Percentiles rank a stretch among this genome's conserved stretches.
These are phyloP conservation scores for Sardinella longiceps DNA, from an alignment of 2,797 vertebrate genomes.

Conservation along the genomic window DNA sequence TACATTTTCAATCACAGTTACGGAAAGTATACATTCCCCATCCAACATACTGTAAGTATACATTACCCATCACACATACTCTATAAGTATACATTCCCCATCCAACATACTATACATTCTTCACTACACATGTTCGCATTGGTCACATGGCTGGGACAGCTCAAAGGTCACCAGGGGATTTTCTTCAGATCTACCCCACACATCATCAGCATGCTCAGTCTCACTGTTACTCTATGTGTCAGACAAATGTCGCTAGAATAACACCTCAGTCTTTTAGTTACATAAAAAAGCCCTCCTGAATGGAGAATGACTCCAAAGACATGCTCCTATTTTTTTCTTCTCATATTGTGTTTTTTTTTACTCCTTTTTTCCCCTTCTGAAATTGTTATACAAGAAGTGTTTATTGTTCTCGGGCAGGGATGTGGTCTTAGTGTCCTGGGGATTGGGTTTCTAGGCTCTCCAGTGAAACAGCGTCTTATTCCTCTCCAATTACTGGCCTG, in stretches of 20 bases:
- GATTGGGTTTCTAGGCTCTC: slow-evolving; percentile 41
- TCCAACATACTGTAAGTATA: background rate
- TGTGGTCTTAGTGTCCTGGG: slow-evolving; percentile 43
- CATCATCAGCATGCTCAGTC: background rate
- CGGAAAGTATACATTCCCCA: background rate
- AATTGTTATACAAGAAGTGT: slow-evolving; percentile 50
- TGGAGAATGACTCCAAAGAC: slow-evolving; percentile 48
- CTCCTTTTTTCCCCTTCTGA: background rate
- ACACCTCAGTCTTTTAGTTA: slow-evolving; percentile 13
- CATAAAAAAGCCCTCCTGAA: slow-evolving; percentile 40
- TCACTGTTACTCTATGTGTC: background rate
- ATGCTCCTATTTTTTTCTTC: background rate
- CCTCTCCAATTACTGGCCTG: slow-evolving; percentile 52
- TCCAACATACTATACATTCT: background rate
- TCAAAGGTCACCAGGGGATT: background rate
- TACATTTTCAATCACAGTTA: too few species aligned
- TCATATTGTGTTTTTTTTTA: slow-evolving; percentile 23
- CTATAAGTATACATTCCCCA: background rate
- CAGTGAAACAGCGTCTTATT: slow-evolving; percentile 45
- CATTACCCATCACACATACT: background rate
- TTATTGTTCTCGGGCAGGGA: slow-evolving; percentile 46
- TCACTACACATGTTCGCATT: background rate
- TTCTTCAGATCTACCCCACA: background rate
- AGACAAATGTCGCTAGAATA: background rate
- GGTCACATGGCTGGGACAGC: background rate